Evolutionary conservation across 2,113 vertebrate species (phyloP), one percentile per base, ranked within the genome.

Genomic region (Ammodramus savannarum): DNA sequence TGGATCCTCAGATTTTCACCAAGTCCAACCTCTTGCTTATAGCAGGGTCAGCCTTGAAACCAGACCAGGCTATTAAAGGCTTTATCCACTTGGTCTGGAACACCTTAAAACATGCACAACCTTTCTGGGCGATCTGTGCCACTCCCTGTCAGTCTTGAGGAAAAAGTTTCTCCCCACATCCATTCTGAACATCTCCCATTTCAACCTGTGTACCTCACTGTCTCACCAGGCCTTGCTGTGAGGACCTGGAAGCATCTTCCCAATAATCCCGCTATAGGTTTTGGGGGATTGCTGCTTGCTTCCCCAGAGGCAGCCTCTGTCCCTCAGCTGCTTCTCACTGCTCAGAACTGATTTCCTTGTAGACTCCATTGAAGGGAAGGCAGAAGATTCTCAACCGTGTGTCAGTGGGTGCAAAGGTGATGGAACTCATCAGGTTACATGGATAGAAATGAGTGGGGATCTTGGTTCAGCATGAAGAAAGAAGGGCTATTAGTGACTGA

Each of bases 171-270:
- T 83, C 34, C 16, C 17, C 22, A 17, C 0, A 3, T 62, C 22
- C 12, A 12, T 16, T 67, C 29, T 44, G 34, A 66, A 41, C 11
- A 4, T 65, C 15, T 57, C 29, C n/a, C 16, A 18, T 57, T 57
- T 34, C 31, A 11, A 1, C 1, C 31, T 69, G 7, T 1, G 3
- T 25, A 25, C 4, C 14, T 72, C 34, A 19, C 16, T 71, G 63
- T 82, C 31, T 78, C n/a, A 57, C 16, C 27, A 36, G 27, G 5
- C 27, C 48, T 18, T 52, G 25, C 41, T 54, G 16, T 43, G n/a
- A 54, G 38, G 32, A 74, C 34, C 31, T 83, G 51, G 16, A 22
- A 49, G 9, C n/a, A 18, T 43, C 18, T 85, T 90, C 31, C 55
- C 46, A 48, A 13, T 54, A 49, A 39, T 69, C 7, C 52, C n/a